These are phyloP conservation scores for Drosophila vallismaia DNA, from an alignment of 2,888 invertebrate genomes.

Conservation along the genomic window DNA sequence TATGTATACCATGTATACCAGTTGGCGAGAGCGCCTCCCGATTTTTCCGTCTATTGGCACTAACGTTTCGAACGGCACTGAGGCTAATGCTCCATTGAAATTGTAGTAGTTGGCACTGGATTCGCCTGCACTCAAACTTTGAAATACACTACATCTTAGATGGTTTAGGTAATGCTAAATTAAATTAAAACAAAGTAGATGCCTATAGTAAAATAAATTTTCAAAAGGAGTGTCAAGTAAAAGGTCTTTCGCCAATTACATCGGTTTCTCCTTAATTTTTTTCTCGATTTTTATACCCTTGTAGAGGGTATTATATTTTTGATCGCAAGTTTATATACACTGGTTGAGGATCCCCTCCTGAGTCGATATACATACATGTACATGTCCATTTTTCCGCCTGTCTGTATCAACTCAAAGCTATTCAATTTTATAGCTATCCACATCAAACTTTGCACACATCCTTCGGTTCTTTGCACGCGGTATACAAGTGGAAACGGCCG, in stretches of 20 bases:
- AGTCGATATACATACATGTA: too few species aligned
- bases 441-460: too few species aligned
- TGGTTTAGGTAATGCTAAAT: constrained; percentile 10
- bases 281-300: not conserved
- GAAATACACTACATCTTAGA: too few species aligned
- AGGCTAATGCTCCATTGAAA: constrained; percentile 27
- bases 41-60: constrained; percentile 48
- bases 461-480: too few species aligned
- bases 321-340: too few species aligned
- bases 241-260: too few species aligned
- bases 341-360: too few species aligned
- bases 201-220: constrained; percentile 53
- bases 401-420: too few species aligned
- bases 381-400: too few species aligned
- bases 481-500: too few species aligned
- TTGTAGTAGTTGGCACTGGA: constrained; percentile 12
- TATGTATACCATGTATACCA: constrained; percentile 1
- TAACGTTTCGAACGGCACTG: constrained; percentile 57
- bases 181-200: constrained; percentile 55
- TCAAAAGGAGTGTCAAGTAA: not conserved
- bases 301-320: too few species aligned
- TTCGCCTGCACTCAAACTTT: constrained; percentile 30
- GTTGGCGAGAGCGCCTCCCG: constrained; percentile 23
- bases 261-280: not conserved
- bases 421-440: too few species aligned